Evolutionary conservation across 2,113 vertebrate species (phyloP).

Genomic region (Amphilophus citrinellus): DNA sequence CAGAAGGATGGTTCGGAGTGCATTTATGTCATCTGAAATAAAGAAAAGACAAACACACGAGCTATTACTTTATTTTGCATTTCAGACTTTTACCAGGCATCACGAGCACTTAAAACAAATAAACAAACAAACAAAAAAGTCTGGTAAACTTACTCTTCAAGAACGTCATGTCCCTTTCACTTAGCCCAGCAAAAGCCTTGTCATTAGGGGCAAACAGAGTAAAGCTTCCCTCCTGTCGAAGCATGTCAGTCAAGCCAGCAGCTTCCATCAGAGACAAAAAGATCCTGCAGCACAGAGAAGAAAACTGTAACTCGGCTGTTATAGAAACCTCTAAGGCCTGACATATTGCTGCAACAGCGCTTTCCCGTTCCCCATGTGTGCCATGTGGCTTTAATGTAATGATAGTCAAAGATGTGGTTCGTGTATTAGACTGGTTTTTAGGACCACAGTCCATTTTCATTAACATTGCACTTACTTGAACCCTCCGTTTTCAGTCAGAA

Average conservation of each 20-base stretch:
- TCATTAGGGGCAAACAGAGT: slow-evolving; percentile 95
- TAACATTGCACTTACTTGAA: slow-evolving; percentile 86
- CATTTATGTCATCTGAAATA: slow-evolving; percentile 87
- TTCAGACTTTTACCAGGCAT: not conserved
- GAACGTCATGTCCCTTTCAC: slow-evolving; percentile 82
- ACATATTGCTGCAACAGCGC: slow-evolving; percentile 38
- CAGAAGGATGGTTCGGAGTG: slow-evolving; percentile 91
- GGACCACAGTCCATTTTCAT: slow-evolving; percentile 11
- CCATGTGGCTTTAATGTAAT: slow-evolving; percentile 45
- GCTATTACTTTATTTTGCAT: not conserved
- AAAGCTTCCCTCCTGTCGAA: slow-evolving; percentile 87
- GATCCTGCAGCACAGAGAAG: slow-evolving; percentile 77
- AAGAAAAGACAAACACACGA: not conserved
- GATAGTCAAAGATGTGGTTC: slow-evolving; percentile 35
- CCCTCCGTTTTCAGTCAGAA: slow-evolving; percentile 86
- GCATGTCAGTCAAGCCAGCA: slow-evolving; percentile 89
- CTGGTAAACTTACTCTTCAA: slow-evolving; percentile 83
- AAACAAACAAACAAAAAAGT: not conserved
- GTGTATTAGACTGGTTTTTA: slow-evolving; percentile 15
- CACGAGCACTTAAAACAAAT: not conserved
- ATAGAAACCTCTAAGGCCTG: slow-evolving; percentile 27
- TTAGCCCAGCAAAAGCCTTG: slow-evolving; percentile 90
- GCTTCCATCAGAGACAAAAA: slow-evolving; percentile 93
- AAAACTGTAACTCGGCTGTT: slow-evolving; percentile 41
- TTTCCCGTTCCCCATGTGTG: slow-evolving; percentile 15